These are phyloP conservation scores for Falco punctatus DNA, from an alignment of 2,113 vertebrate species.

Conservation along the genomic window DNA sequence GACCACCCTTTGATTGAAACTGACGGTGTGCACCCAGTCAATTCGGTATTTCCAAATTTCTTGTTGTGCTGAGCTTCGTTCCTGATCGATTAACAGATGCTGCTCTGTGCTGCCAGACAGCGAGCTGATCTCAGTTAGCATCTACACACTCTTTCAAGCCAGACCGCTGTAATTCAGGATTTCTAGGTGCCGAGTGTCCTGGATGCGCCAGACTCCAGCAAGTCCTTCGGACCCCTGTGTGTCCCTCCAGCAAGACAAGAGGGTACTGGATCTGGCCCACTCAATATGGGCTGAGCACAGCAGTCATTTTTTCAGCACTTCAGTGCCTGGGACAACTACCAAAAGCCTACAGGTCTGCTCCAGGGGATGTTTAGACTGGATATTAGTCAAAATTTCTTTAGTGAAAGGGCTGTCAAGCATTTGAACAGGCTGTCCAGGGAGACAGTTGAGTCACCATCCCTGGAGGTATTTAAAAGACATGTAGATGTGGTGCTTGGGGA, in stretches of 20 bases:
- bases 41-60: neutral
- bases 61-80: neutral
- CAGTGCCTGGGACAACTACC: neutral
- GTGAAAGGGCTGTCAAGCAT: too few species aligned
- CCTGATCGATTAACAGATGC: neutral
- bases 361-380: neutral
- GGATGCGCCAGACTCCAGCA: neutral
- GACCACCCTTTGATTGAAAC: neutral
- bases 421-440: too few species aligned
- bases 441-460: too few species aligned
- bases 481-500: too few species aligned
- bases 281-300: neutral
- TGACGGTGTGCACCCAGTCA: accelerated
- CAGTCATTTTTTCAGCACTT: neutral
- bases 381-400: too few species aligned
- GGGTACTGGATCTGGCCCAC: neutral
- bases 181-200: neutral
- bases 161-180: neutral
- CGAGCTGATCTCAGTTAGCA: neutral
- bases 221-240: neutral
- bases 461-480: too few species aligned
- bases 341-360: neutral
- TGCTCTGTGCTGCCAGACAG: neutral
- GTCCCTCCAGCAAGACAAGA: neutral
- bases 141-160: neutral